phyloP scores from a whole-genome alignment of 2,797 vertebrate genomes.

The Diplodus sargus region DNA sequence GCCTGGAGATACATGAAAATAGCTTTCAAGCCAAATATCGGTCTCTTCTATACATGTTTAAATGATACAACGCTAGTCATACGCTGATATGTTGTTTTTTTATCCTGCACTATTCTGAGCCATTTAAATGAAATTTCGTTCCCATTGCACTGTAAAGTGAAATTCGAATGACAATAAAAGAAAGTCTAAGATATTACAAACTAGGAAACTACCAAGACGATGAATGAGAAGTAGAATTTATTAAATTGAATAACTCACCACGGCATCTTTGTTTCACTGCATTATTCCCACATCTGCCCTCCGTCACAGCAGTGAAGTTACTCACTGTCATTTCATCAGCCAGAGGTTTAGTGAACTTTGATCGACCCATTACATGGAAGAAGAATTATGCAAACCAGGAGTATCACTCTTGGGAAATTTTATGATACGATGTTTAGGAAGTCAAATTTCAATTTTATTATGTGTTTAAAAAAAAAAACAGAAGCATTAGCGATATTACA shows the following conservation, averaged over 20 bases:
- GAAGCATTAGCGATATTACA: neutral
- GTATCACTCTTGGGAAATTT: neutral
- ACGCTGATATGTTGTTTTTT: too few relatives aligned
- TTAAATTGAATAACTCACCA: neutral
- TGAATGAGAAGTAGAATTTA: neutral
- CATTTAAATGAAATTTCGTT: too few relatives aligned
- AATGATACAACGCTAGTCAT: too few relatives aligned
- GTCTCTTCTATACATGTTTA: too few relatives aligned
- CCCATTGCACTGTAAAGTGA: too few relatives aligned
- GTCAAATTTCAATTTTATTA: neutral
- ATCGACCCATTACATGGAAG: neutral
- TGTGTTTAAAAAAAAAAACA: neutral
- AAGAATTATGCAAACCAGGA: conserved; percentile 17
- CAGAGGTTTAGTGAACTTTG: neutral
- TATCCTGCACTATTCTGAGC: too few relatives aligned
- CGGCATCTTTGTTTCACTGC: neutral
- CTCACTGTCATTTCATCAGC: neutral
- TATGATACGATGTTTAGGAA: neutral
- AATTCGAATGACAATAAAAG: too few relatives aligned
- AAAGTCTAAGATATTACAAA: neutral
- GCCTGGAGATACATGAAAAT: neutral
- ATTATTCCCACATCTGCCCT: neutral
- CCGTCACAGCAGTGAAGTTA: neutral
- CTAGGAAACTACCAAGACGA: neutral
- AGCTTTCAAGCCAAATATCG: neutral